Evolutionary conservation across 1,140 invertebrate species (phyloP).

Genomic region (Rhagoletis zephyria): DNA sequence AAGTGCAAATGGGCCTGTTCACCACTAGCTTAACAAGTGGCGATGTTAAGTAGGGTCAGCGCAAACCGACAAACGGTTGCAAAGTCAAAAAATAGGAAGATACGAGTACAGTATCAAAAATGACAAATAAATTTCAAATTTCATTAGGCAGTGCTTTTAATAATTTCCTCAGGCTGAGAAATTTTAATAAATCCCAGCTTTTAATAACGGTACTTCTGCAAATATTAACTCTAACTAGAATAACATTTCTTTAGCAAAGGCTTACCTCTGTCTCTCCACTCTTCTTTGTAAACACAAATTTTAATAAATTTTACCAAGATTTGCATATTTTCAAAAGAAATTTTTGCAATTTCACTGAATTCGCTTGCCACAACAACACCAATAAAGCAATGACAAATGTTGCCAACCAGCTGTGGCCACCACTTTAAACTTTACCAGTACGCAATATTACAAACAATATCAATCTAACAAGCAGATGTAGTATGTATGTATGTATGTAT

Average conservation of each 20-base stretch:
- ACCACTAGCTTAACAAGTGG: too few species aligned
- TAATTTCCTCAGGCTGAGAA: not conserved
- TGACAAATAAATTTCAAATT: too few species aligned
- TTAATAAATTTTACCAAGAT: constrained; percentile 20
- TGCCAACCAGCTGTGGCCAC: constrained; percentile 29
- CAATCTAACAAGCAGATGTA: not conserved
- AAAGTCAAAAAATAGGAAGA: too few species aligned
- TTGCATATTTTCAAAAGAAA: constrained; percentile 2
- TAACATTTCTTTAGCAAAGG: not conserved
- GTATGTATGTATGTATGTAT: not conserved
- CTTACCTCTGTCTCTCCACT: not conserved
- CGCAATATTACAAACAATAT: not conserved
- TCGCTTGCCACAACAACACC: constrained; percentile 5
- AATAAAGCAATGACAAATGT: constrained; percentile 36
- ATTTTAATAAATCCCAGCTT: not conserved
- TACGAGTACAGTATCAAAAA: too few species aligned
- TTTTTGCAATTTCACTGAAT: constrained; percentile 26
- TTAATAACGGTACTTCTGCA: not conserved
- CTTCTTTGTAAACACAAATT: constrained; percentile 27
- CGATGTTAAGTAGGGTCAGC: too few species aligned
- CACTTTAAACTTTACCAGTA: constrained; percentile 5
- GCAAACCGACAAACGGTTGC: too few species aligned
- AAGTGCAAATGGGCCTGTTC: too few species aligned
- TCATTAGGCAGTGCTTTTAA: too few species aligned
- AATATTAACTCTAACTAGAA: not conserved